Conservation (phyloP, 2,797 vertebrate genomes). For the Cryptoblepharus egeriae region DNA sequence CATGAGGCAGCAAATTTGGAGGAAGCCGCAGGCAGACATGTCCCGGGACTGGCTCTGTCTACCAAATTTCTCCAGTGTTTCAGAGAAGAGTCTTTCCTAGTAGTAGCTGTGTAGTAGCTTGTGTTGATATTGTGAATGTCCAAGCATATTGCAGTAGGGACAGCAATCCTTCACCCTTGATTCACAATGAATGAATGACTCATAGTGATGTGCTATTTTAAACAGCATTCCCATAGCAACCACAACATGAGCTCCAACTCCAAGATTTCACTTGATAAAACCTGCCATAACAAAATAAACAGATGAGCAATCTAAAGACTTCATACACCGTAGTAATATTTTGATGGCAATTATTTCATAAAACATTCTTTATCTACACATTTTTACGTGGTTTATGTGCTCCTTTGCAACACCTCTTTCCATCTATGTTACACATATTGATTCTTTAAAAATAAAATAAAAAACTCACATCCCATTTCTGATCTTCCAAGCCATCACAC, state of each 20-base stretch:
- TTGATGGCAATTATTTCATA: not conserved
- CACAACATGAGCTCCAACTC: not conserved
- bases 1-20: no score
- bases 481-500: not conserved
- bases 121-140: not conserved
- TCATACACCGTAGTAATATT: not conserved
- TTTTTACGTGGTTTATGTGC: not conserved
- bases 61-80: no score
- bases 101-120: not conserved
- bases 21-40: no score
- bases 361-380: not conserved
- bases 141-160: not conserved
- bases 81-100: no score
- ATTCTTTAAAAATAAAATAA: not conserved
- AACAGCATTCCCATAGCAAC: conserved; percentile 21
- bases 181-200: no score
- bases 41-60: no score
- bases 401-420: not conserved
- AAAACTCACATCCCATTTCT: no score
- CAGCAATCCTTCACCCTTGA: not conserved
- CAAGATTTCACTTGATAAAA: conserved; percentile 13
- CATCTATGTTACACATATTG: not conserved
- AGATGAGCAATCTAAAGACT: not conserved
- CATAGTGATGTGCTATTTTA: not conserved
- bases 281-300: not conserved